Conservation (phyloP, 2,888 invertebrate species). For the Pristionchus maxplancki region DNA sequence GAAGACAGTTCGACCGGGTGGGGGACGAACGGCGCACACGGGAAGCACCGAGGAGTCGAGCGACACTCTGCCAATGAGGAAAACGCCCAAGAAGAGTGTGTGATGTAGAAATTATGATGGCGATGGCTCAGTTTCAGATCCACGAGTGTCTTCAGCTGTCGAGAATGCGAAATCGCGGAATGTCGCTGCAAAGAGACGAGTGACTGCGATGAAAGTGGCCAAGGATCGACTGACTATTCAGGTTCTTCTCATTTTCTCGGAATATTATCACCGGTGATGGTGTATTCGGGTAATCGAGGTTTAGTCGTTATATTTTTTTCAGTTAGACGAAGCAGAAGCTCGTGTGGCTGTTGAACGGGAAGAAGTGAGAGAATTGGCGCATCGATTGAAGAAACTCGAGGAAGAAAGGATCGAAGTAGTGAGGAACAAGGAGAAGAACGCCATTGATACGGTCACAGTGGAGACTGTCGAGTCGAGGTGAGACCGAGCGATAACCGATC, state of each 20-base stretch:
- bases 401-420: constrained; percentile 33
- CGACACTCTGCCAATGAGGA: neutral
- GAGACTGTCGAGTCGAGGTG: neutral
- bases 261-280: neutral
- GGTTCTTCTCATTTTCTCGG: neutral
- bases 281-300: neutral
- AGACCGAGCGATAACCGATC: neutral
- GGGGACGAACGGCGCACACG: neutral
- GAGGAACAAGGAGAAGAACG: constrained; percentile 34
- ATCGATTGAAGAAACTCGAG: constrained; percentile 15
- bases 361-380: neutral
- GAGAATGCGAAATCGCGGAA: constrained; percentile 19
- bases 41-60: neutral
- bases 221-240: constrained; percentile 22
- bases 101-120: too few relatives aligned
- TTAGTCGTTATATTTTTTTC: neutral
- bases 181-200: constrained; percentile 41
- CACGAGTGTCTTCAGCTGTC: neutral
- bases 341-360: neutral
- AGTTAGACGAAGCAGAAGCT: constrained; percentile 40
- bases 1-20: constrained; percentile 20
- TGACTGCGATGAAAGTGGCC: constrained; percentile 40
- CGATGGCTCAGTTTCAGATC: neutral
- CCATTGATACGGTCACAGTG: constrained; percentile 4
- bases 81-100: neutral